Conservation (phyloP, 1,140 invertebrate genomes). For the Olivierus martensii region DNA sequence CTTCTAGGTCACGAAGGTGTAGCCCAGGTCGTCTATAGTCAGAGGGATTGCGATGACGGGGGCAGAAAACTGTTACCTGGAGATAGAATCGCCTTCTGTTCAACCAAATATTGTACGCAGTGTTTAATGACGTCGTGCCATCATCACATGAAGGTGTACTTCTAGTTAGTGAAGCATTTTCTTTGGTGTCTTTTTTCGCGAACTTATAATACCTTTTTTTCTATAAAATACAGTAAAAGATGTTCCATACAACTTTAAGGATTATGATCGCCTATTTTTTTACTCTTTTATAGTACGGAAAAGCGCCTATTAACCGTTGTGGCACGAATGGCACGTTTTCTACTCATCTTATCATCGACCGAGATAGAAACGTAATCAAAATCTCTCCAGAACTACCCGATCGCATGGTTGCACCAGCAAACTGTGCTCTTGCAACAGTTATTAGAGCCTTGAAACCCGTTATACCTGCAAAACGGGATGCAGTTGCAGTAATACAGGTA, state of each 20-base stretch:
- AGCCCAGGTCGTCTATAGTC: conserved; percentile 7
- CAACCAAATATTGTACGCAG: not conserved
- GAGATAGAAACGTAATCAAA: not conserved
- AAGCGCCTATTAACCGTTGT: not conserved
- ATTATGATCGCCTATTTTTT: no score
- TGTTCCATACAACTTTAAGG: conserved; percentile 3
- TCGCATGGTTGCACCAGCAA: conserved; percentile 7
- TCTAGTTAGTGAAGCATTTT: not conserved
- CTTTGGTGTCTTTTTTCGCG: conserved; percentile 1
- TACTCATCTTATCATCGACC: conserved; percentile 7
- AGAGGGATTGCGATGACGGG: not conserved
- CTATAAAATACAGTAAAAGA: no score
- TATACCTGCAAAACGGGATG: not conserved
- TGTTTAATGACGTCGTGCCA: not conserved
- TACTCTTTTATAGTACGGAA: no score
- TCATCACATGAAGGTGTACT: conserved; percentile 5
- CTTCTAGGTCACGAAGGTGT: conserved; percentile 14
- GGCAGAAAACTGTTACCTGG: conserved; percentile 1
- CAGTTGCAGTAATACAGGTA: conserved; percentile 13
- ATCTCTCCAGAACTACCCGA: conserved; percentile 4
- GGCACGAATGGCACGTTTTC: conserved; percentile 14
- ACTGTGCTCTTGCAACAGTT: conserved; percentile 14
- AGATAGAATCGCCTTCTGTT: conserved; percentile 6
- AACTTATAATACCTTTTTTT: no score
- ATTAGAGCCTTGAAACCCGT: not conserved